Evolutionary conservation across 2,797 vertebrate species (phyloP).

Genomic region (Anolis apletophallus): DNA sequence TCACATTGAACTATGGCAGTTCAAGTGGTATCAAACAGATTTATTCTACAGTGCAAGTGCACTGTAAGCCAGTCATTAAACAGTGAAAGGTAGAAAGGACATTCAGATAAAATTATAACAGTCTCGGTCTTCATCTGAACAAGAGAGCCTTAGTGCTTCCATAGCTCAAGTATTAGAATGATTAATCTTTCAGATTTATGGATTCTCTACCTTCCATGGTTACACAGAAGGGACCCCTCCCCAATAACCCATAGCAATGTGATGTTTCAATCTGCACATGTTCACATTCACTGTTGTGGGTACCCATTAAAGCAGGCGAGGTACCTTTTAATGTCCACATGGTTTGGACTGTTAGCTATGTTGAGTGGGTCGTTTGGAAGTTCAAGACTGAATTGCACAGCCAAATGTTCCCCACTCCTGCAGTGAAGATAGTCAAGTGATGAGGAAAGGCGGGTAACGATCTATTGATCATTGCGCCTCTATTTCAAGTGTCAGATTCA

Average conservation of each 20-base stretch:
- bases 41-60: too few species aligned
- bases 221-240: background rate
- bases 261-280: background rate
- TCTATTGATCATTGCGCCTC: too few species aligned
- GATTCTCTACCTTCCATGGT: background rate
- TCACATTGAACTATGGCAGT: too few species aligned
- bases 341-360: too few species aligned
- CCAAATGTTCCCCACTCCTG: background rate
- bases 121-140: background rate
- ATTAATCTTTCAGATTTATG: background rate
- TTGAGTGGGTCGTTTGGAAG: too few species aligned
- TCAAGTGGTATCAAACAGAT: too few species aligned
- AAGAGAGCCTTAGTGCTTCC: background rate
- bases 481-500: background rate
- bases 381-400: background rate
- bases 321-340: too few species aligned
- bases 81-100: background rate
- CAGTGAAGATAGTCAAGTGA: background rate
- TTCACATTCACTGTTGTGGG: background rate
- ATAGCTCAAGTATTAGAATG: background rate
- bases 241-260: background rate
- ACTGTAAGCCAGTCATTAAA: background rate
- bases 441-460: too few species aligned
- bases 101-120: background rate
- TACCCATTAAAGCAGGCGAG: background rate